phyloP scores from a whole-genome alignment of 2,888 invertebrate species.

The Oconnorella tubifera region DNA sequence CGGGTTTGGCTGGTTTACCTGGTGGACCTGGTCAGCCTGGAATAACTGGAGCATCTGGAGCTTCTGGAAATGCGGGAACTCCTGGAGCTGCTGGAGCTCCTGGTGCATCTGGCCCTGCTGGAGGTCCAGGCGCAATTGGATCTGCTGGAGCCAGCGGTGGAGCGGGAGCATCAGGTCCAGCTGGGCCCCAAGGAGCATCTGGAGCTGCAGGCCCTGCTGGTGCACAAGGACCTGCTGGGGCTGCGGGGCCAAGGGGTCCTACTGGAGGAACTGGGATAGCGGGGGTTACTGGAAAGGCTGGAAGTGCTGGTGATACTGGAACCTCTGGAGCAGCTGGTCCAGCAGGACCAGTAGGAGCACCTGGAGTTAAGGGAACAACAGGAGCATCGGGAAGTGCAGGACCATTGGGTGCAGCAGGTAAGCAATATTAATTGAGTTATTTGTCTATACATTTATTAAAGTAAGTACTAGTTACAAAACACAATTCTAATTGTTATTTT shows the following conservation, averaged over 20 bases:
- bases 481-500: too few species aligned
- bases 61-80: slow-evolving; percentile 18
- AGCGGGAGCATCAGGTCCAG: slow-evolving; percentile 12
- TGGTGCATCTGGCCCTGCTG: slow-evolving; percentile 26
- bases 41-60: slow-evolving; percentile 59
- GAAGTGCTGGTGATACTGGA: slow-evolving; percentile 12
- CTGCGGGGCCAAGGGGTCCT: slow-evolving; percentile 16
- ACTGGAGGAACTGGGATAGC: slow-evolving; percentile 17
- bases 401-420: not conserved
- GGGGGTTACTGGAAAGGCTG: slow-evolving; percentile 25
- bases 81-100: slow-evolving; percentile 40
- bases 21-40: slow-evolving; percentile 25
- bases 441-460: too few species aligned
- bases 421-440: too few species aligned
- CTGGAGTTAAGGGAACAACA: not conserved
- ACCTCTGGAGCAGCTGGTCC: slow-evolving; percentile 48
- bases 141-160: not conserved
- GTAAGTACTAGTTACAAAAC: too few species aligned
- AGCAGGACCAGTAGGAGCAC: slow-evolving; percentile 9
- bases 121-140: slow-evolving; percentile 18
- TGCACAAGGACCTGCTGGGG: slow-evolving; percentile 11
- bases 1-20: slow-evolving; percentile 54
- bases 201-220: slow-evolving; percentile 26
- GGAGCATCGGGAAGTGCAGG: slow-evolving; percentile 11
- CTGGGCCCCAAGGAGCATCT: slow-evolving; percentile 13